Base-by-base conservation (phyloP, 1,140 invertebrate species). In the Drosophila pallidifrons region DNA sequence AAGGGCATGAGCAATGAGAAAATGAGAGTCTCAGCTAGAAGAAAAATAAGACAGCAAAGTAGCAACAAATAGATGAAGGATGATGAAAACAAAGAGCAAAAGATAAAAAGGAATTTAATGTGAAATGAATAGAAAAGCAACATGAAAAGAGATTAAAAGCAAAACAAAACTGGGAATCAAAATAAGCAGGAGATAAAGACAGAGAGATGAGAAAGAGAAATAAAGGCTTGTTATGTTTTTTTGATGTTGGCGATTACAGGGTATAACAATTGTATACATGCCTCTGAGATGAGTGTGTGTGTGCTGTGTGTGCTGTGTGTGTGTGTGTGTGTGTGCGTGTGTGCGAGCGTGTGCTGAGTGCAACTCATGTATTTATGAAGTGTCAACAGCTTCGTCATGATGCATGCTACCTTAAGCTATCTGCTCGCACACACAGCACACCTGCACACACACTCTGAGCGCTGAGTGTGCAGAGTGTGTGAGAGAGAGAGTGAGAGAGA, bases 301-400 rank as follows among this genome's bases (percentile, higher is more conserved):
- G 15, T 15, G 15, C 1, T 38, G 55, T 38, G 38, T 59, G 64
- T 54, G 64, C n/a, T 46, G 71, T 16, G 65, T 32, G 28, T 49
- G 47, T 57, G 46, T 58, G 45, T 16, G 49, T 7, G 38, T 28
- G 43, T 64, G 54, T 45, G 47, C 70, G 15, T 38, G 55, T 38
- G 28, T 59, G 64, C 59, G 64, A 54, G 71, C 30, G 65, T 41
- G 28, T 49, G 47, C 57, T 63, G 79, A 77, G 82, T 87, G 83
- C 80, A 87, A 87, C 80, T 88, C 83, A 87, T 87, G 83, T 87
- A 87, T 87, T 87, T 87, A 87, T 87, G 83, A 87, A 87, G 83
- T 87, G 83, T 87, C 83, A 87, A 87, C 83, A 87, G 77, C 77
- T 72, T 88, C 83, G 77, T 79, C 82, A 82, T 87, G 83, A 88